phyloP scores from a whole-genome alignment of 1,140 invertebrate species.

The Stegodyphus dumicola region DNA sequence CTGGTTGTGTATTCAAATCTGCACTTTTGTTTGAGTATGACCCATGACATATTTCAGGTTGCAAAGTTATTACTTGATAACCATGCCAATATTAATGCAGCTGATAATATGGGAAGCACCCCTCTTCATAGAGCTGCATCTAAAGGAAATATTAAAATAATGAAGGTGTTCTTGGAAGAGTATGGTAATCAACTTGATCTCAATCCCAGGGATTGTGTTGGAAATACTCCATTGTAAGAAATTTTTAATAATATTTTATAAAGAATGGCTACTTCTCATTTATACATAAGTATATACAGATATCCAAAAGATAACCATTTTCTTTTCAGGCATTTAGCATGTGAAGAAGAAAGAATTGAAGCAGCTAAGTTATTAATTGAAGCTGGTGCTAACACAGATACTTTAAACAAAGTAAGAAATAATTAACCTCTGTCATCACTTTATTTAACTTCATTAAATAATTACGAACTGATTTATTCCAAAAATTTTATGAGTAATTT shows the following conservation, averaged over 20 bases:
- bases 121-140: conserved; percentile 88
- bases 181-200: conserved; percentile 70
- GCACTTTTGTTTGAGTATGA: too few species aligned
- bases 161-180: conserved; percentile 81
- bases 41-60: conserved; percentile 69
- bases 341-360: conserved; percentile 82
- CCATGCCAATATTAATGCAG: conserved; percentile 80
- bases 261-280: too few species aligned
- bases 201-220: conserved; percentile 75
- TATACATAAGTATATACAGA: too few species aligned
- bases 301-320: too few species aligned
- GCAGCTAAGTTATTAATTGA: conserved; percentile 77
- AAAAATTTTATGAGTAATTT: background rate
- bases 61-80: conserved; percentile 74
- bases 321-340: conserved; percentile 79
- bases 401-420: conserved; percentile 74
- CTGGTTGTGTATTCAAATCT: too few species aligned
- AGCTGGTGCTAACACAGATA: conserved; percentile 75
- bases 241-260: background rate
- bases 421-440: background rate
- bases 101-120: conserved; percentile 86
- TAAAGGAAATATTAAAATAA: conserved; percentile 86
- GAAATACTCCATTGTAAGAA: conserved; percentile 78
- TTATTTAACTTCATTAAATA: background rate
- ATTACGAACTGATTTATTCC: too few species aligned